Evolutionary conservation across 2,113 vertebrate genomes (phyloP).

Genomic region (Glaucomys volans): DNA sequence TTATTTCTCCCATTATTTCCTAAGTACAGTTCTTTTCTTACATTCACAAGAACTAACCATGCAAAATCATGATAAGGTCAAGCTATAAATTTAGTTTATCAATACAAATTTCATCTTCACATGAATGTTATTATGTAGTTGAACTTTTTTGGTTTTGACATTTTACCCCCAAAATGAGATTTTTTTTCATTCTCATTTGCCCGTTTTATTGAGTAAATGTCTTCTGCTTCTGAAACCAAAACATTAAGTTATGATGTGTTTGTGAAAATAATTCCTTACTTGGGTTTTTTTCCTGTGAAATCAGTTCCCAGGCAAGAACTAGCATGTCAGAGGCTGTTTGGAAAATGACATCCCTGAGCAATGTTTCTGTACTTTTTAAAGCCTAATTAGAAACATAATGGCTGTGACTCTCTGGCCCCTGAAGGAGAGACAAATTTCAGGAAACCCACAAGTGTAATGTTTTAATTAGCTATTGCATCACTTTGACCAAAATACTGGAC

Average conservation of each 20-base stretch:
- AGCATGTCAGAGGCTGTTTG: neutral
- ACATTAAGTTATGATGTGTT: neutral
- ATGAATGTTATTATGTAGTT: neutral
- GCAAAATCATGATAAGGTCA: constrained; percentile 27
- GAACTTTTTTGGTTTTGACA: neutral
- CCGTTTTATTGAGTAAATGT: neutral
- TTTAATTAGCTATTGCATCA: neutral
- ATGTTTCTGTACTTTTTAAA: neutral
- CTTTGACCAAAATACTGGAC: no score
- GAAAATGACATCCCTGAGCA: neutral
- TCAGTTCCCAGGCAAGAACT: neutral
- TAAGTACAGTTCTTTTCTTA: neutral
- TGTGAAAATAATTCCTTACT: neutral
- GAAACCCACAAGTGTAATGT: neutral
- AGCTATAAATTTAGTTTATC: constrained; percentile 47
- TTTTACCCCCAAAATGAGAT: neutral
- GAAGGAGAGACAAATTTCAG: neutral
- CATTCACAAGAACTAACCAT: constrained; percentile 42
- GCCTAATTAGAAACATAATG: neutral
- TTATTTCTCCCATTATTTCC: no score
- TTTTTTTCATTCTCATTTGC: neutral
- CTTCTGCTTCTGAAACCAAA: neutral
- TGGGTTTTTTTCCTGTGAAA: neutral
- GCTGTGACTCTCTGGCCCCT: neutral
- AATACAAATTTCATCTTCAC: neutral